These are phyloP conservation scores for Catharus minimus DNA, from an alignment of 2,113 vertebrate species.

Conservation along the genomic window DNA sequence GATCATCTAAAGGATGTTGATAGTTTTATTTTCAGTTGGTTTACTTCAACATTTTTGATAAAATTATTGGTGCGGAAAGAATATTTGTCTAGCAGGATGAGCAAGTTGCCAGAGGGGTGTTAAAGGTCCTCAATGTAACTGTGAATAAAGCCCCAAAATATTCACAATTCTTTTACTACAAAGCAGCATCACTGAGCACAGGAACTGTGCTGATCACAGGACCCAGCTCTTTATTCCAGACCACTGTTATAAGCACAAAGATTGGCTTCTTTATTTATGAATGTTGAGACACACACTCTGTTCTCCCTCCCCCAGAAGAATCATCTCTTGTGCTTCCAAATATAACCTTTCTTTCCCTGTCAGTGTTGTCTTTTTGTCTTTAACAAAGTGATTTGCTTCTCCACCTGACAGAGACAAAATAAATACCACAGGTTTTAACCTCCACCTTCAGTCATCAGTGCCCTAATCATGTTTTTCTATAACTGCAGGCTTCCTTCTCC, in stretches of 20 bases:
- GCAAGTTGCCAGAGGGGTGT: neutral
- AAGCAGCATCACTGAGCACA: neutral
- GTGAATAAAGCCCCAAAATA: neutral
- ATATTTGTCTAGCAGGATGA: neutral
- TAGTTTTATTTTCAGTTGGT: constrained; percentile 62
- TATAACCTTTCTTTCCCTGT: neutral
- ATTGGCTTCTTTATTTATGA: neutral
- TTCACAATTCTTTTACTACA: neutral
- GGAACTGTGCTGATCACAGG: neutral
- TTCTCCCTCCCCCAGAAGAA: neutral
- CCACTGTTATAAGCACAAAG: neutral
- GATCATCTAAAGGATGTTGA: constrained; percentile 52
- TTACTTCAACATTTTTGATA: constrained; percentile 40
- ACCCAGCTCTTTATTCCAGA: neutral
- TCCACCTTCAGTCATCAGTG: neutral
- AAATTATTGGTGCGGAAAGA: neutral
- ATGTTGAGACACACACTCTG: neutral
- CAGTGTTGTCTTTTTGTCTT: neutral
- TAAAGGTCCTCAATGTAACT: neutral
- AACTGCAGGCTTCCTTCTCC: neutral
- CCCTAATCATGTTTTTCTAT: neutral
- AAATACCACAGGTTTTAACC: neutral
- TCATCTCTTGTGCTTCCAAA: neutral
- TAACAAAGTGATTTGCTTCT: neutral
- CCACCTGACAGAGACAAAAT: neutral